Evolutionary conservation across 2,888 invertebrate species (phyloP), one percentile per base, ranked within the genome.

Genomic region (Cabera pusaria): DNA sequence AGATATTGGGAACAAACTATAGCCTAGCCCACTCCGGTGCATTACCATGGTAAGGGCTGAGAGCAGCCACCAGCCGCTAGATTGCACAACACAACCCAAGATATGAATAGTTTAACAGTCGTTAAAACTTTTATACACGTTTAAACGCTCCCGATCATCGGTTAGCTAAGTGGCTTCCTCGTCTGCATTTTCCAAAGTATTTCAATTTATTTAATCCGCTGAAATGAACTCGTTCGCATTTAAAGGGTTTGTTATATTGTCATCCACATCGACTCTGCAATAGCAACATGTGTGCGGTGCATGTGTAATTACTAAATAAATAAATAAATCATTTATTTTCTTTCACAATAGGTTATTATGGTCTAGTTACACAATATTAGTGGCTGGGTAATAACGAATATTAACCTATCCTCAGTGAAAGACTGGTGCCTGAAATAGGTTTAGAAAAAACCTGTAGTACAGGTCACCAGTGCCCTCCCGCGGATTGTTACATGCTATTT

Each of bases 31-130:
- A 69, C 64, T 73, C 61, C 52, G 62, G 62, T 62, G 71, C 59
- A 76, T 79, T 76, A 72, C 64, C 66, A 64, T 68, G 76, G 72
- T 64, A 66, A 64, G 68, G 63, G 57, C 56, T 55, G 54, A 55
- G 43, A 54, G 56, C 7, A 28, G 19, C 34, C 26, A 32, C 41
- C 55, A 50, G 57, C 7, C 54, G 37, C 49, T 45, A 41, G 60
- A 61, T 50, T 62, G 47, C 49, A 49, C 49, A 59, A 51, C 52
- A 52, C 35, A 49, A 41, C 19, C n/a, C 19, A 28, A 56, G 46
- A 57, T 51, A 47, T 52, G 33, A 57, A 60, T 56, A 56, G 52
- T 54, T 60, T 50, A 55, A 49, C 48, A 23, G 31, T 49, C 38
- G 45, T 56, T 55, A 52, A 57, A 63, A 53, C 32, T 54, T 58